Evolutionary conservation across 2,797 vertebrate genomes (phyloP).

Genomic region (Taeniopygia guttata): DNA sequence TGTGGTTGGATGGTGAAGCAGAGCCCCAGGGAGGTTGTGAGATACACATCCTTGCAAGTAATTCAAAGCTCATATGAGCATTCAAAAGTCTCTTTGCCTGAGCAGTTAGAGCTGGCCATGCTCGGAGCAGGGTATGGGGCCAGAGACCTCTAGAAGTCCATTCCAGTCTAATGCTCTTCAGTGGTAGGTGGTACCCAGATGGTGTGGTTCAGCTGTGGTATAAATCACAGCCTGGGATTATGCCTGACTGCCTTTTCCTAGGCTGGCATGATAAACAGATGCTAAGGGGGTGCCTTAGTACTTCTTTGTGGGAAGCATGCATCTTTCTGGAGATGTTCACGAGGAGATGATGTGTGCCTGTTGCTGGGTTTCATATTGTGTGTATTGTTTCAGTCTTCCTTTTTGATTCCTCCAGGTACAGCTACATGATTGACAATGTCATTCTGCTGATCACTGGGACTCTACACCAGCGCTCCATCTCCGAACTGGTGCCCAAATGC

Average conservation of each 20-base stretch:
- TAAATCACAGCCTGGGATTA: not conserved
- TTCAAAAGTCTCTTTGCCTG: not conserved
- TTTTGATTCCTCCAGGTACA: constrained; percentile 82
- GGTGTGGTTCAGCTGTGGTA: not conserved
- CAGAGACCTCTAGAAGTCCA: not conserved
- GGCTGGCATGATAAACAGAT: not conserved
- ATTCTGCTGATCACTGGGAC: constrained; percentile 98
- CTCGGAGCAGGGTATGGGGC: not conserved
- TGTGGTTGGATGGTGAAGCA: not conserved
- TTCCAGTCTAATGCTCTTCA: not conserved
- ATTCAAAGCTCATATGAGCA: not conserved
- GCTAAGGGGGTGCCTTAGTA: not conserved
- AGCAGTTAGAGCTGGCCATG: not conserved
- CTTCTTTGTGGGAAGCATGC: not conserved
- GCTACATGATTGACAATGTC: constrained; percentile 99
- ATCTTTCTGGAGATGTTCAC: not conserved
- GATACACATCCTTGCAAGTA: not conserved
- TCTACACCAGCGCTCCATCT: constrained; percentile 94
- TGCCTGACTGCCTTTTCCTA: not conserved
- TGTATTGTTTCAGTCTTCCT: not conserved
- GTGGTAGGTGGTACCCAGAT: not conserved
- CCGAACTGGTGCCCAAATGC: constrained; percentile 96
- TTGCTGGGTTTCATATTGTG: not conserved
- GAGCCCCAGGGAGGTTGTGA: not conserved
- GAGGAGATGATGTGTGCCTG: not conserved